phyloP scores from a whole-genome alignment of 2,113 vertebrate genomes.

The Morphnarchus princeps region DNA sequence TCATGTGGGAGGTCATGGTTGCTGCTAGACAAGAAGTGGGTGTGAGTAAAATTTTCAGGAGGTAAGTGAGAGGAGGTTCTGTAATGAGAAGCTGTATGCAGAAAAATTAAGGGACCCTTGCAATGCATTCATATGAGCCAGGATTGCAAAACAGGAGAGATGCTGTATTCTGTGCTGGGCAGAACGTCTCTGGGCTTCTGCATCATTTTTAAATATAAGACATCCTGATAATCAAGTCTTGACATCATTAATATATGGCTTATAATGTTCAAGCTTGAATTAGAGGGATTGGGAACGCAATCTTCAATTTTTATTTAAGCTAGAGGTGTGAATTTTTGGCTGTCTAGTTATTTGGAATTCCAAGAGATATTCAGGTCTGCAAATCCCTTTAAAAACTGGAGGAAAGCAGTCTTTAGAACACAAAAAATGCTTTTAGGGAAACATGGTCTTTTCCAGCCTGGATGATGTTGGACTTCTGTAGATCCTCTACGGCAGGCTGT shows the following conservation, averaged over 20 bases:
- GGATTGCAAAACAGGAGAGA: not conserved
- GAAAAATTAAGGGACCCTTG: not conserved
- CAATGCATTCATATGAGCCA: not conserved
- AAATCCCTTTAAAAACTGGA: not conserved
- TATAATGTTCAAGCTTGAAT: not conserved
- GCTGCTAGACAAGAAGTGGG: not conserved
- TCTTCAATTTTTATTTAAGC: not conserved
- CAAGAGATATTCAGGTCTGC: not conserved
- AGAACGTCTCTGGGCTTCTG: not conserved
- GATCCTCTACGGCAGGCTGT: not conserved
- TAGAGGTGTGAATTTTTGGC: not conserved
- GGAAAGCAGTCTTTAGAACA: not conserved
- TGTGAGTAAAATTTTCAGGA: not conserved
- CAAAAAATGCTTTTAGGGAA: not conserved
- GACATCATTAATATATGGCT: not conserved
- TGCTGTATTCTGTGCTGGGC: not conserved
- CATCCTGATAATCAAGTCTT: not conserved
- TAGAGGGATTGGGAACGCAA: not conserved
- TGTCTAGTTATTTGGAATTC: not conserved
- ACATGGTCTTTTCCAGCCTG: not conserved
- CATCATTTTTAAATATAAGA: not conserved
- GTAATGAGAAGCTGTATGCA: not conserved
- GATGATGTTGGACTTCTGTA: not conserved
- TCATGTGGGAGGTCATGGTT: conserved; percentile 11
- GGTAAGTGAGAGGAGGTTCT: not conserved